Evolutionary conservation across 2,888 invertebrate genomes (phyloP).

Genomic region (Amiota mariae): DNA sequence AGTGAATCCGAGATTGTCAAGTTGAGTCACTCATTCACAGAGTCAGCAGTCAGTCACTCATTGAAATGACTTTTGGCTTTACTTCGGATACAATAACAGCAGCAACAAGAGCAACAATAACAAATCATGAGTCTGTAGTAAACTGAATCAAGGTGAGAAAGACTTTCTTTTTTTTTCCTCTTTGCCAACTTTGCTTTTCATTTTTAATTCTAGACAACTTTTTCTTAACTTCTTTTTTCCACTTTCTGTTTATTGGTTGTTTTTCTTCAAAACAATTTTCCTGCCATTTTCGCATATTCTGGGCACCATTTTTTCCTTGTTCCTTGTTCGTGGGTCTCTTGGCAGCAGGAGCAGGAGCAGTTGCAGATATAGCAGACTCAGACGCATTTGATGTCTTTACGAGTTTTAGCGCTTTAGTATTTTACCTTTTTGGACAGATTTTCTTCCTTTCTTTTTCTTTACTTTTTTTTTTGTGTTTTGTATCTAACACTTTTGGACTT

Average conservation of each 20-base stretch:
- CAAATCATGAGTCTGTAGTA: conserved; percentile 9
- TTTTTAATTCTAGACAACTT: not conserved
- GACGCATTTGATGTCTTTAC: no score
- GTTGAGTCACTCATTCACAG: not conserved
- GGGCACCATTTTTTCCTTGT: no score
- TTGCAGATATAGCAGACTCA: no score
- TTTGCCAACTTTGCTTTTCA: not conserved
- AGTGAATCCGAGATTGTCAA: conserved; percentile 3
- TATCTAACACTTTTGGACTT: no score
- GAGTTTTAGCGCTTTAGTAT: no score
- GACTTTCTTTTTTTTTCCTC: not conserved
- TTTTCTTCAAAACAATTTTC: not conserved
- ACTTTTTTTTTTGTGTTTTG: no score
- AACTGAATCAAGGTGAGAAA: not conserved
- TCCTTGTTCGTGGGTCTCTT: no score
- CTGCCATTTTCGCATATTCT: not conserved
- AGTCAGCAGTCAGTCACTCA: conserved; percentile 1
- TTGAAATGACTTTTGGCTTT: conserved; percentile 19
- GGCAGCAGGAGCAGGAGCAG: no score
- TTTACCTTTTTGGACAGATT: no score
- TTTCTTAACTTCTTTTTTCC: not conserved
- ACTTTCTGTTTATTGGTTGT: not conserved
- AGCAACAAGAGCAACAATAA: not conserved
- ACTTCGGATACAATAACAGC: conserved; percentile 9
- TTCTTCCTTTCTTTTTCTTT: no score